Base-by-base conservation (phyloP, 2,888 invertebrate species). In the Taphrorychus bicolor region DNA sequence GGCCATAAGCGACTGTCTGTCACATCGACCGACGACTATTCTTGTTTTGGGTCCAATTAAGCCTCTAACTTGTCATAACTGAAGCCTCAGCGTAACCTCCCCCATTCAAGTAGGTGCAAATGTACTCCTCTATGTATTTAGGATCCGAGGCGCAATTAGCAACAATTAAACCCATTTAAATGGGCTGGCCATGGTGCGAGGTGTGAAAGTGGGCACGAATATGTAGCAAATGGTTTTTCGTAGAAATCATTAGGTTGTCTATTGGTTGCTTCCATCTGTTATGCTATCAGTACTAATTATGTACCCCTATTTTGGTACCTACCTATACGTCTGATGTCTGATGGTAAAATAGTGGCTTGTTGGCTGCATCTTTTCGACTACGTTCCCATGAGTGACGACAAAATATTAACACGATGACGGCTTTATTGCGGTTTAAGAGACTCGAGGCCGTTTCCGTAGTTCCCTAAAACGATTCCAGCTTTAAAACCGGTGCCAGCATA, bases 1-100 rank as follows among this genome's bases (percentile, higher is more conserved):
- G 77, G 78, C 73, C 76, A 74, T 78, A 78, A 78, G 78, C 76
- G 80, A 80, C 79, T 80, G 77, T 74, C 71, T 70, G 71, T 71
- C 73, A 72, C 74, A 61, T 49, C 58, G 32, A 23, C n/a, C 54
- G 40, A 23, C 54, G 54, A 19, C 32, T 14, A n/a, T 76, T 78
- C 79, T 78, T 75, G 78, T 78, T 80, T 79, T 80, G 19, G 74
- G 76, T 17, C 82, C 81, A 82, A 82, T 82, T 82, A 82, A 80
- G 11, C 11, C 32, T 32, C 32, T 9, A 32, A 32, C 32, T 32
- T 32, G 9, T 7, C 32, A 32, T 32, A n/a, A n/a, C 11, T 32
- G 7, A 32, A 32, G 11, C 32, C 1, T 9, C 32, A 11, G n/a
- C n/a, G n/a, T n/a, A 32, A 32, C 32, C 32, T 32, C 32, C 32